These are phyloP conservation scores for Otocyon megalotis DNA, from an alignment of 2,113 vertebrate genomes.

Conservation along the genomic window DNA sequence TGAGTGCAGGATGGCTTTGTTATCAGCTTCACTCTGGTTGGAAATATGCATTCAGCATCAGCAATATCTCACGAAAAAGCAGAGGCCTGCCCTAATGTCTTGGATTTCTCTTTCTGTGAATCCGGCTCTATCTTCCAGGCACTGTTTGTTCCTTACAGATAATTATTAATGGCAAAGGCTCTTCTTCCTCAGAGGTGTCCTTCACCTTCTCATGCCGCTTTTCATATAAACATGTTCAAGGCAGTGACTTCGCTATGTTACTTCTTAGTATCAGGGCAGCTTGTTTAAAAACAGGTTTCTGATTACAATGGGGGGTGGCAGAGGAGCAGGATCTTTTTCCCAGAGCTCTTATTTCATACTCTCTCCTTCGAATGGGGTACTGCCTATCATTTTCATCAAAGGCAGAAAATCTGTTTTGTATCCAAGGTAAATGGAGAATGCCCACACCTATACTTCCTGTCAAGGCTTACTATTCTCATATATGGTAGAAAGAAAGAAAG, in stretches of 20 bases:
- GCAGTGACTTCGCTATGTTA: slow-evolving; percentile 19
- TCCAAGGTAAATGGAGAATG: slow-evolving; percentile 21
- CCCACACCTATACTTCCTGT: background rate
- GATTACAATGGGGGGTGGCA: background rate
- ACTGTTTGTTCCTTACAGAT: background rate
- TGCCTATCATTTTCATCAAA: slow-evolving; percentile 53
- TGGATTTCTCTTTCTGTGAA: background rate
- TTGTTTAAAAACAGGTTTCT: slow-evolving; percentile 66
- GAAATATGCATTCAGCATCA: slow-evolving; percentile 11
- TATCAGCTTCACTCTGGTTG: background rate
- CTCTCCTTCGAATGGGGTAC: slow-evolving; percentile 3
- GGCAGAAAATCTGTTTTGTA: slow-evolving; percentile 56
- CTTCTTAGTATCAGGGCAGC: background rate
- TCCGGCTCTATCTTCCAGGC: background rate
- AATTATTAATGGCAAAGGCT: slow-evolving; percentile 1
- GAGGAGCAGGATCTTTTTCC: background rate
- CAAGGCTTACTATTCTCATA: slow-evolving; percentile 15
- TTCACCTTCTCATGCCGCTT: background rate
- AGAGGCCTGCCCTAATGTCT: background rate
- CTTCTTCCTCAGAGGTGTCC: background rate
- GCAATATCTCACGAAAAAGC: background rate
- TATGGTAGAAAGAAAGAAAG: background rate
- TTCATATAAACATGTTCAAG: background rate
- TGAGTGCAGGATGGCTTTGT: background rate
- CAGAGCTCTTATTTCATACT: slow-evolving; percentile 26